Evolutionary conservation across 2,888 invertebrate species (phyloP).

Genomic region (Hydrotaea diabolus): DNA sequence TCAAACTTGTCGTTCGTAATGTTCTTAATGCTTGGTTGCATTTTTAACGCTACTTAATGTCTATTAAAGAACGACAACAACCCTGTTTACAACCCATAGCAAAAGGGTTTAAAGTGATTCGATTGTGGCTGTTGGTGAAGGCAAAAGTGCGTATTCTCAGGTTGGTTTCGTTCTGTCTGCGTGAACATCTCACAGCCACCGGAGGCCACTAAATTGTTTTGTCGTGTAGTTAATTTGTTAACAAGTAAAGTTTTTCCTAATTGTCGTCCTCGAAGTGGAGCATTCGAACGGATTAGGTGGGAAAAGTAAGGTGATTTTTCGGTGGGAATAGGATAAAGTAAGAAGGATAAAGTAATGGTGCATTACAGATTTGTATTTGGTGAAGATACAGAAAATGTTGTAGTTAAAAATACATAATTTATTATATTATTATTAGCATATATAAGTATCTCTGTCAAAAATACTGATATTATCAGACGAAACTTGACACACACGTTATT

Average conservation of each 20-base stretch:
- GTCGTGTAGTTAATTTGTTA: constrained; percentile 74
- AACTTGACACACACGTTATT: no score
- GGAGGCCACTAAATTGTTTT: constrained; percentile 69
- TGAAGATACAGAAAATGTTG: no score
- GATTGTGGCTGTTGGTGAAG: constrained; percentile 27
- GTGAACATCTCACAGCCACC: constrained; percentile 15
- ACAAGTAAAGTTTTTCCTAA: constrained; percentile 71
- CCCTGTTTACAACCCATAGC: constrained; percentile 12
- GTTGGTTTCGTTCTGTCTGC: neutral
- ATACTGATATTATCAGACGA: no score
- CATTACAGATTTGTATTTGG: no score
- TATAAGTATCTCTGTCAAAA: no score
- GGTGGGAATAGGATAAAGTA: neutral
- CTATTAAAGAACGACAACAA: constrained; percentile 39
- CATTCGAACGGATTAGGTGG: neutral
- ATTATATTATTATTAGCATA: no score
- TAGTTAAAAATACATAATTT: no score
- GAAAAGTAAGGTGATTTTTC: neutral
- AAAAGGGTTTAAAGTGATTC: constrained; percentile 35
- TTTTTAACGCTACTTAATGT: constrained; percentile 60
- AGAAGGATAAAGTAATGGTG: no score
- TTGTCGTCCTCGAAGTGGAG: neutral
- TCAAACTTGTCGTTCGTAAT: constrained; percentile 60
- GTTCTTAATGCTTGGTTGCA: constrained; percentile 66
- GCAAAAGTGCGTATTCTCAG: constrained; percentile 2